Evolutionary conservation across 2,797 vertebrate species (phyloP).

Genomic region (Gadopsis marmoratus): DNA sequence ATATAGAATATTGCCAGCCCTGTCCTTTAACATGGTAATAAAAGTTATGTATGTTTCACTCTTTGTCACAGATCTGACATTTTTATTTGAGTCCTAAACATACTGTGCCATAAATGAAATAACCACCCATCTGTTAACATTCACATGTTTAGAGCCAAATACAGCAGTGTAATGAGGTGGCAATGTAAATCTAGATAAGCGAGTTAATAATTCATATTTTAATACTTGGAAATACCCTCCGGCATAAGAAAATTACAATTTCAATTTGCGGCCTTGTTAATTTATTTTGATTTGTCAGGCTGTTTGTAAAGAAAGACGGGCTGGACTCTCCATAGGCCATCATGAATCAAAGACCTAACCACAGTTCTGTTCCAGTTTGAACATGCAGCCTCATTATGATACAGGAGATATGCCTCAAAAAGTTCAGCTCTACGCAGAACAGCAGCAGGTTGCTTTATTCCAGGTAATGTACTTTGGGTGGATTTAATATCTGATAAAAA

Average conservation of each 20-base stretch:
- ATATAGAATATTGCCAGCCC: neutral
- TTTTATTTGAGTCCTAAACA: constrained; percentile 6
- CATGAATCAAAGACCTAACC: constrained; percentile 38
- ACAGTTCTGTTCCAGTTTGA: constrained; percentile 20
- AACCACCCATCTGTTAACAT: neutral
- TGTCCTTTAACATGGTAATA: neutral
- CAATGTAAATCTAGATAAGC: constrained; percentile 12
- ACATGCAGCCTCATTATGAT: constrained; percentile 31
- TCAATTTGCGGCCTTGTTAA: constrained; percentile 10
- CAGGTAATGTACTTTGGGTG: neutral
- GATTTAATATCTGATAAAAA: constrained; percentile 1
- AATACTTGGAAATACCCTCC: constrained; percentile 11
- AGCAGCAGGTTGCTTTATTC: constrained; percentile 18
- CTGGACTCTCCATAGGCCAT: neutral
- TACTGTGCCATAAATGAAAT: neutral
- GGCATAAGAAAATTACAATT: neutral
- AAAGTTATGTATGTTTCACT: too few relatives aligned
- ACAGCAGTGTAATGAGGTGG: constrained; percentile 7
- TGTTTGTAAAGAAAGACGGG: constrained; percentile 38
- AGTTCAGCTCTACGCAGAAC: neutral
- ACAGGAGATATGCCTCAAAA: constrained; percentile 40
- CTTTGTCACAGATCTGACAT: neutral
- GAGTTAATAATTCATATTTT: constrained; percentile 31
- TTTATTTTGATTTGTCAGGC: constrained; percentile 11
- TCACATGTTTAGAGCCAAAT: constrained; percentile 8